These are phyloP conservation scores for Platichthys stellatus DNA, from an alignment of 2,113 vertebrate genomes.

Conservation along the genomic window DNA sequence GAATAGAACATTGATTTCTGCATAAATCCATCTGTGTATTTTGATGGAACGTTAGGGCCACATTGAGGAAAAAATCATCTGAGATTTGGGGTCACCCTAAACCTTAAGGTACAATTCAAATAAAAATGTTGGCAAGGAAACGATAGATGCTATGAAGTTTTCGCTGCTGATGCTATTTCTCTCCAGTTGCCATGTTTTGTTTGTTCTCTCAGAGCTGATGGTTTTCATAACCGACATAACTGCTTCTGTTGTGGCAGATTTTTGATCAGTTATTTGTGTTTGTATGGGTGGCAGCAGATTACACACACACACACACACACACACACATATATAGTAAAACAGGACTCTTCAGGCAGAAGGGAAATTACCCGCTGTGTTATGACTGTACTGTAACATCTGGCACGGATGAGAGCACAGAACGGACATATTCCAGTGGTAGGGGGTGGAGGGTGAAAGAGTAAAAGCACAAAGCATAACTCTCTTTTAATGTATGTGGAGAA, in stretches of 20 bases:
- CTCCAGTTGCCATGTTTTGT: conserved; percentile 13
- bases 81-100: no score
- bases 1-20: not conserved
- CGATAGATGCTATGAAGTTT: not conserved
- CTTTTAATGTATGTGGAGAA: conserved; percentile 38
- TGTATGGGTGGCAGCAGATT: conserved; percentile 15
- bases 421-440: conserved; percentile 3
- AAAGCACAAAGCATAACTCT: conserved; percentile 17
- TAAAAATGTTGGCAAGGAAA: not conserved
- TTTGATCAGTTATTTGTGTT: conserved; percentile 43
- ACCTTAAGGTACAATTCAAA: no score
- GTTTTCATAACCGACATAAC: not conserved
- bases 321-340: not conserved
- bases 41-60: not conserved
- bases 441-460: not conserved
- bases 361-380: conserved; percentile 52
- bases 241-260: conserved; percentile 33
- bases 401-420: conserved; percentile 38
- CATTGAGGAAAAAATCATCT: not conserved
- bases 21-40: not conserved
- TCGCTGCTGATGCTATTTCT: not conserved
- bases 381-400: conserved; percentile 68
- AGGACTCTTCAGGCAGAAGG: not conserved
- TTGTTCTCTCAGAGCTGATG: not conserved
- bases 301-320: not conserved